phyloP scores from a whole-genome alignment of 1,140 invertebrate genomes.

The Drosophila equinoxialis region DNA sequence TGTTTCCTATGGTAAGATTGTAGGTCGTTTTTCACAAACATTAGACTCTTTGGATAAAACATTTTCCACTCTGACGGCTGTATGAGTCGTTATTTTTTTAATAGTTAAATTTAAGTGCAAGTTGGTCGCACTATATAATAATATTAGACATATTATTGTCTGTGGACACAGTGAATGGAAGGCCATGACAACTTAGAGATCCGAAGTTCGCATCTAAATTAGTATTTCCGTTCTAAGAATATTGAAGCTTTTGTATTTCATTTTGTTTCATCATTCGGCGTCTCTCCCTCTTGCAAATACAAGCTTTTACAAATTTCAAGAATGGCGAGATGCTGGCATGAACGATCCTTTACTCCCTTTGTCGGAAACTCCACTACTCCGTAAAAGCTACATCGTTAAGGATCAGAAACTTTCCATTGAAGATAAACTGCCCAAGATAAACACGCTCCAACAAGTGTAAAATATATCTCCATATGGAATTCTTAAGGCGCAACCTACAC shows the following conservation, averaged over 20 bases:
- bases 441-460: conserved; percentile 96
- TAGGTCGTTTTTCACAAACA: too few species aligned
- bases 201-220: conserved; percentile 89
- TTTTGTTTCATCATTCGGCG: conserved; percentile 86
- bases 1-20: too few species aligned
- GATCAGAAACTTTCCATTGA: conserved; percentile 94
- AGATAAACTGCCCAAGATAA: conserved; percentile 97
- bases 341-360: conserved; percentile 90
- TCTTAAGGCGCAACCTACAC: conserved; percentile 91
- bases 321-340: conserved; percentile 87
- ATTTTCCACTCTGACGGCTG: too few species aligned
- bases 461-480: conserved; percentile 94
- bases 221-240: conserved; percentile 13
- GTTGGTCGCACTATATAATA: conserved; percentile 84
- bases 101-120: too few species aligned
- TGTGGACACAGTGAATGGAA: conserved; percentile 99
- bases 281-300: conserved; percentile 88
- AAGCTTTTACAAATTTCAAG: conserved; percentile 88
- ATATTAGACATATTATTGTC: conserved; percentile 96
- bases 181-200: conserved; percentile 94
- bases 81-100: too few species aligned
- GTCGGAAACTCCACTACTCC: conserved; percentile 92
- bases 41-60: too few species aligned
- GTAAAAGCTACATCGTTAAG: conserved; percentile 55
- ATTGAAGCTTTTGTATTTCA: background rate